Conservation (phyloP, 2,888 invertebrate species). For the Rhaphigaster nebulosa region DNA sequence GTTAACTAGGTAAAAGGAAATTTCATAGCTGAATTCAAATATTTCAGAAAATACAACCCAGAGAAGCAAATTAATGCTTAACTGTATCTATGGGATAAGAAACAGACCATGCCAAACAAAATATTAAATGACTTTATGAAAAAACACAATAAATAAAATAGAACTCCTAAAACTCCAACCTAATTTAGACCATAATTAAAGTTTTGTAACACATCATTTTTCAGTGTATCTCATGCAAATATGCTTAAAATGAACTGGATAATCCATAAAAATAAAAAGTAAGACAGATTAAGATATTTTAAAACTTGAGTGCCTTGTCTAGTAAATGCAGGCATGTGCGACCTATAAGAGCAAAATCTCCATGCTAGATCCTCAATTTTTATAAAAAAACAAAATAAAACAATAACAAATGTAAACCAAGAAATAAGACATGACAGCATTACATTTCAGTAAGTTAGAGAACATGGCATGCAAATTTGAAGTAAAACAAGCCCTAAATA, state of each 20-base stretch:
- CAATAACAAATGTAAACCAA: background rate
- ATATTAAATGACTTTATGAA: background rate
- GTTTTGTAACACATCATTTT: background rate
- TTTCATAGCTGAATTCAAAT: background rate
- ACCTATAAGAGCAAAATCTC: background rate
- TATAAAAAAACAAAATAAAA: background rate
- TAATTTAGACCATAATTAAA: background rate
- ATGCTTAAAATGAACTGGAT: background rate
- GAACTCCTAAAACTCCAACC: background rate
- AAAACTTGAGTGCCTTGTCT: background rate
- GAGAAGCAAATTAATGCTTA: background rate
- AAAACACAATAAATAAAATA: background rate
- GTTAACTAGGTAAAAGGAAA: background rate
- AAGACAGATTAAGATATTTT: background rate
- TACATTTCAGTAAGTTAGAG: background rate
- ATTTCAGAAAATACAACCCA: background rate
- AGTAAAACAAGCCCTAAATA: background rate
- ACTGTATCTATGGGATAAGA: background rate
- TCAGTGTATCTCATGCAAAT: background rate
- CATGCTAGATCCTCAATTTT: background rate
- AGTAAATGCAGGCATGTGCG: conserved; percentile 42
- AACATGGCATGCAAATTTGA: background rate
- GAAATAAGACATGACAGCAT: background rate
- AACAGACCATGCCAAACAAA: background rate
- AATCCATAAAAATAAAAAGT: background rate